phyloP scores from a whole-genome alignment of 2,113 vertebrate genomes.

The Galemys pyrenaicus region DNA sequence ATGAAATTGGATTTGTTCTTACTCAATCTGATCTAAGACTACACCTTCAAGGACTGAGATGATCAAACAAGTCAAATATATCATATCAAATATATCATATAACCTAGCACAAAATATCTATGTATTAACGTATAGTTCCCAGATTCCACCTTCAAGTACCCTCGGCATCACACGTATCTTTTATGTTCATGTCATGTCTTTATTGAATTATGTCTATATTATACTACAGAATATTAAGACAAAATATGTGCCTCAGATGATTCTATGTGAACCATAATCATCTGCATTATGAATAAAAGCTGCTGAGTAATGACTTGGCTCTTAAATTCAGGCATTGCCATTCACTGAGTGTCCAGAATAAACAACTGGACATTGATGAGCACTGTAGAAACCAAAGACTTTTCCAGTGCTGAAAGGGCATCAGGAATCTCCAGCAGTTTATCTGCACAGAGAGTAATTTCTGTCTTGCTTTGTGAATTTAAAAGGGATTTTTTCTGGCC shows the following conservation, averaged over 20 bases:
- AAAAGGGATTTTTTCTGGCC: background rate
- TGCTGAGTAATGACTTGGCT: background rate
- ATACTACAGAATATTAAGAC: background rate
- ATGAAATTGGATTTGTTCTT: background rate
- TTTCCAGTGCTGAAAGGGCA: background rate
- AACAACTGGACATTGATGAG: background rate
- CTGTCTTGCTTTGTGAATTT: background rate
- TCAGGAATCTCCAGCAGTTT: background rate
- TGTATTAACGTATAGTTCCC: background rate
- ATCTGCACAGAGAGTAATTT: background rate
- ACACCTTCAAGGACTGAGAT: background rate
- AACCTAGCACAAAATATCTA: background rate
- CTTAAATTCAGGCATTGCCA: background rate
- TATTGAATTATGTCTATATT: background rate
- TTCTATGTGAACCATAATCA: fast-evolving
- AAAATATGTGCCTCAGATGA: background rate
- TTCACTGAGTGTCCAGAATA: background rate
- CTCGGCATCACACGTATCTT: background rate
- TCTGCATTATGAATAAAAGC: background rate
- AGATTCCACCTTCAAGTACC: background rate
- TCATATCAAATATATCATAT: background rate
- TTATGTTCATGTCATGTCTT: background rate
- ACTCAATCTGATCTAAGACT: background rate
- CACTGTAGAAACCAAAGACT: background rate
- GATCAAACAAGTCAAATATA: background rate